Evolutionary conservation across 2,113 vertebrate species (phyloP).

Genomic region (Dipodomys stephensi): DNA sequence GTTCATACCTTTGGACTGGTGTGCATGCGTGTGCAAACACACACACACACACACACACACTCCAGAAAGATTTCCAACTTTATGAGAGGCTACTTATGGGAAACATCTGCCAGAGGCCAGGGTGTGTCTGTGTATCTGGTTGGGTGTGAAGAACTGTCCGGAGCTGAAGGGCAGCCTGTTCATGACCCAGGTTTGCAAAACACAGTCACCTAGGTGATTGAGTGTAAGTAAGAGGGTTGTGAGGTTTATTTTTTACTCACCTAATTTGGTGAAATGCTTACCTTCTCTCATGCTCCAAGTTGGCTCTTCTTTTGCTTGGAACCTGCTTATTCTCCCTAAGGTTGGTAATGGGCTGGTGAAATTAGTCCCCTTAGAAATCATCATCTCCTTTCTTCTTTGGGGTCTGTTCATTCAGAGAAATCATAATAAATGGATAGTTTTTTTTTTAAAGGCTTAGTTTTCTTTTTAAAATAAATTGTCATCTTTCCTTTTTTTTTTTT

Average conservation of each 20-base stretch:
- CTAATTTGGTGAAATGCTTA: conserved; percentile 27
- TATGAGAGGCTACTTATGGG: conserved; percentile 45
- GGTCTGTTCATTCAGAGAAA: conserved; percentile 17
- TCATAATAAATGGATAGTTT: neutral
- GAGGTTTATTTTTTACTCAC: neutral
- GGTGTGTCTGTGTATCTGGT: conserved; percentile 68
- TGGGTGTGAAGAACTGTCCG: conserved; percentile 67
- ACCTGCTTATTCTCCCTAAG: neutral
- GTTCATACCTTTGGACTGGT: no score
- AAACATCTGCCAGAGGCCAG: conserved; percentile 65
- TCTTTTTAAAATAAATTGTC: neutral
- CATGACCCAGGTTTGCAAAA: conserved; percentile 62
- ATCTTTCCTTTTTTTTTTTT: no score
- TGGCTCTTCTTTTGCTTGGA: neutral
- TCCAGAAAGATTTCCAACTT: conserved; percentile 40
- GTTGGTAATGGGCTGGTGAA: neutral
- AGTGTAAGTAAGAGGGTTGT: neutral
- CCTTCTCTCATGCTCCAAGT: conserved; percentile 1
- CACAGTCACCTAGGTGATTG: conserved; percentile 46
- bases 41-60: neutral
- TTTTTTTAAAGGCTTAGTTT: neutral
- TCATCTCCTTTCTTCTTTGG: conserved; percentile 15
- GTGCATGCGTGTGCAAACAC: no score
- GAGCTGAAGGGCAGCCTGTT: conserved; percentile 60
- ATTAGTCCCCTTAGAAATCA: conserved; percentile 13